Conservation (phyloP, 1,140 invertebrate genomes). For the Idris sp. region DNA sequence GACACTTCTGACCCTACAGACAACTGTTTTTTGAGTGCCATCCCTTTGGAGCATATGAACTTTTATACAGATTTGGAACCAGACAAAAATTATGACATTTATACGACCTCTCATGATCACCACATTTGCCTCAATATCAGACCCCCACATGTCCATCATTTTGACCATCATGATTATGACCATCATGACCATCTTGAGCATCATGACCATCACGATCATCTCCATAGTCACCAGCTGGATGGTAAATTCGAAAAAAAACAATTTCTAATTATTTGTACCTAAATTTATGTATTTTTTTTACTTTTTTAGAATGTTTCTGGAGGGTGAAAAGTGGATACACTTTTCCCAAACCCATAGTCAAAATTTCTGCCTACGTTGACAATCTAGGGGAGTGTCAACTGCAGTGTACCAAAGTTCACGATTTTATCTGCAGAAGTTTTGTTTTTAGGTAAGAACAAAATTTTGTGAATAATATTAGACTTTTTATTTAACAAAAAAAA, state of each 20-base stretch:
- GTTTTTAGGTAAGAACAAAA: constrained; percentile 81
- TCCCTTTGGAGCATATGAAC: constrained; percentile 82
- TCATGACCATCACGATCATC: constrained; percentile 15
- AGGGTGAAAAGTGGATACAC: constrained; percentile 85
- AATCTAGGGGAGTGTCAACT: constrained; percentile 87
- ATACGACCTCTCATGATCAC: constrained; percentile 81
- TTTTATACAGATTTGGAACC: constrained; percentile 86
- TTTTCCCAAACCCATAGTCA: constrained; percentile 81
- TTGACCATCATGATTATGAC: constrained; percentile 25
- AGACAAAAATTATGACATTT: constrained; percentile 88
- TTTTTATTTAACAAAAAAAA: not conserved
- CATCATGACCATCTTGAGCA: constrained; percentile 59
- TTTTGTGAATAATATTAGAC: too few relatives aligned
- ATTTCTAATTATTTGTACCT: too few relatives aligned
- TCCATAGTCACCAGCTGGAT: constrained; percentile 11
- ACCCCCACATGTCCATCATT: too few relatives aligned
- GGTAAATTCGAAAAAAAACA: too few relatives aligned
- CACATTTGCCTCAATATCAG: constrained; percentile 60
- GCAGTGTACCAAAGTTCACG: constrained; percentile 82
- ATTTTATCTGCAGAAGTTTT: constrained; percentile 87
- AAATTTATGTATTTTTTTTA: too few relatives aligned
- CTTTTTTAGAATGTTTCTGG: constrained; percentile 87
- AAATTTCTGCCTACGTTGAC: constrained; percentile 82
- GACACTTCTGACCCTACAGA: constrained; percentile 77
- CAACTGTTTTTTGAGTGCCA: constrained; percentile 87